phyloP scores from a whole-genome alignment of 2,113 vertebrate species.

The Ciconia boyciana region DNA sequence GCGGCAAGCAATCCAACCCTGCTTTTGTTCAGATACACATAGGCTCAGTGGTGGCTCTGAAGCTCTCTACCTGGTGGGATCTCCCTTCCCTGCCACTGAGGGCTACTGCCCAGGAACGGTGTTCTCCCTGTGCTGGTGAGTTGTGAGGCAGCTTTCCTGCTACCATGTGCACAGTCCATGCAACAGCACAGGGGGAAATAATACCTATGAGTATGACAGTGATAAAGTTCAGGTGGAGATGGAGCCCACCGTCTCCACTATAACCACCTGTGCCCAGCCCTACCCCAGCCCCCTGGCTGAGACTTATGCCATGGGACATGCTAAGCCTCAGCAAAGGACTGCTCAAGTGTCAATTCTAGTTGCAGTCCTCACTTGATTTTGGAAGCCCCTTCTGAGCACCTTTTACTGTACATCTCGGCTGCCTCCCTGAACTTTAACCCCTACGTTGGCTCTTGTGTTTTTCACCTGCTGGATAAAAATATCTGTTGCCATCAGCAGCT shows the following conservation, averaged over 20 bases:
- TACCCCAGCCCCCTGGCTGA: rapidly evolving
- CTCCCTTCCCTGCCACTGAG: neutral
- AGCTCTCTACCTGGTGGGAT: neutral
- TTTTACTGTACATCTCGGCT: neutral
- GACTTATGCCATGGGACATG: neutral
- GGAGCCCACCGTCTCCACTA: neutral
- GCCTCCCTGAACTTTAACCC: neutral
- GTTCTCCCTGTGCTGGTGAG: neutral
- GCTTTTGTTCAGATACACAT: neutral
- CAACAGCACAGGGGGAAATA: neutral
- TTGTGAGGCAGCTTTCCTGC: neutral
- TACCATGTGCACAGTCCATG: neutral
- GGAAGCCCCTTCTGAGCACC: neutral
- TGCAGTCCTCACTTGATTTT: neutral
- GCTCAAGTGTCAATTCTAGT: neutral
- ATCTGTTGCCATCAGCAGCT: neutral
- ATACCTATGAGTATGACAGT: neutral
- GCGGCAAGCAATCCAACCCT: neutral
- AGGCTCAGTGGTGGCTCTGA: neutral
- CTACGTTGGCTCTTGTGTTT: neutral
- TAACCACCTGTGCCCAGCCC: neutral
- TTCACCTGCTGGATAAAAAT: neutral
- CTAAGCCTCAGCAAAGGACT: neutral
- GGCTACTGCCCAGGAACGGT: neutral
- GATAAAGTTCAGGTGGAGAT: neutral